phyloP scores from a whole-genome alignment of 2,797 vertebrate species.

The Tiaroga cobitis region DNA sequence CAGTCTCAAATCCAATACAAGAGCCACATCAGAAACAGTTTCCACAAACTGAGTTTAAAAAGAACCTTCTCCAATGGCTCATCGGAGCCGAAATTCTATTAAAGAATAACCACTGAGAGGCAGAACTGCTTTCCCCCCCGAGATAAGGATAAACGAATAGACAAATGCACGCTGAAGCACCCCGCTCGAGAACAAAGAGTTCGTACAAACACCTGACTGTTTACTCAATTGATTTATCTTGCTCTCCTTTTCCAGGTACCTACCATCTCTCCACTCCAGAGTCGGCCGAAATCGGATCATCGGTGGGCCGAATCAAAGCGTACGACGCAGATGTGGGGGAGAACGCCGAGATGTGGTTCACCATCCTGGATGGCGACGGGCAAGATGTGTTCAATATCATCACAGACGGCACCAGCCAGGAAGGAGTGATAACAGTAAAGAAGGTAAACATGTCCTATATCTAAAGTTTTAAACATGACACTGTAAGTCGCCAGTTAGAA shows the following conservation, averaged over 20 bases:
- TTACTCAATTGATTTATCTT: constrained; percentile 40
- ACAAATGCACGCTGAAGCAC: constrained; percentile 49
- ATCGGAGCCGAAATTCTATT: constrained; percentile 62
- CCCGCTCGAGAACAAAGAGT: constrained; percentile 48
- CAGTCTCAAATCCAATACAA: constrained; percentile 56
- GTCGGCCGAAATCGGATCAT: constrained; percentile 85
- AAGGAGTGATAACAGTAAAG: constrained; percentile 93
- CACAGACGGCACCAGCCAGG: constrained; percentile 92
- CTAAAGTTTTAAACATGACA: constrained; percentile 33
- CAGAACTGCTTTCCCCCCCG: constrained; percentile 45
- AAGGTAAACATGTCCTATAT: constrained; percentile 76
- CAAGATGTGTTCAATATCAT: constrained; percentile 88
- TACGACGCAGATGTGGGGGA: constrained; percentile 89
- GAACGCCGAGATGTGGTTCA: constrained; percentile 92
- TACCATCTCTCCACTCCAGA: constrained; percentile 89
- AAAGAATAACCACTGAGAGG: constrained; percentile 59
- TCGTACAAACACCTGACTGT: constrained; percentile 46
- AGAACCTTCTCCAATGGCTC: constrained; percentile 51
- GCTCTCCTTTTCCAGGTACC: constrained; percentile 77
- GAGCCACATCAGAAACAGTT: constrained; percentile 50
- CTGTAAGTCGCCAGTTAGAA: background rate
- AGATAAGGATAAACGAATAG: constrained; percentile 58
- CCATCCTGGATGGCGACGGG: constrained; percentile 84
- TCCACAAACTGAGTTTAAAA: constrained; percentile 44
- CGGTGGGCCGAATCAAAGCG: constrained; percentile 92